Conservation (phyloP, 2,888 invertebrate species). For the Muschampia plurimacula region DNA sequence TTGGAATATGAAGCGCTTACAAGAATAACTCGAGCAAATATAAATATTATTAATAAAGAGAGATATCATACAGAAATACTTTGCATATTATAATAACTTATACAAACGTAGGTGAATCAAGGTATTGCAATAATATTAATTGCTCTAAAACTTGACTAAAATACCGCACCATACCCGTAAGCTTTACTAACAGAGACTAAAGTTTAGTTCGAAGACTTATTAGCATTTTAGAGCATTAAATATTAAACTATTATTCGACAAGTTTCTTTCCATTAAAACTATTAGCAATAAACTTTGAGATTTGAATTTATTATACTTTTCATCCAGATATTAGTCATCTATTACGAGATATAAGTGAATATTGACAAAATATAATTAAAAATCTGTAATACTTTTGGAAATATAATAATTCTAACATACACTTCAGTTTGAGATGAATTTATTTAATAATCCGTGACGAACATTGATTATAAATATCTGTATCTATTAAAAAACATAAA, state of each 20-base stretch:
- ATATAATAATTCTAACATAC: neutral
- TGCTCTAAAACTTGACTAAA: slow-evolving; percentile 21
- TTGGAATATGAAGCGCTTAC: slow-evolving; percentile 11
- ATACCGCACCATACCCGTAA: slow-evolving; percentile 37
- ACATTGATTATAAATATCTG: neutral
- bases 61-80: neutral
- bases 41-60: slow-evolving; percentile 1
- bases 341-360: neutral
- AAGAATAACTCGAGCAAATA: slow-evolving; percentile 1
- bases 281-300: slow-evolving; percentile 16
- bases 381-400: neutral
- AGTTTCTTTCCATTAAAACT: slow-evolving; percentile 3
- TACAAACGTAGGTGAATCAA: slow-evolving; percentile 12
- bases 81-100: slow-evolving; percentile 6
- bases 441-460: neutral
- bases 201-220: slow-evolving; percentile 7
- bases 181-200: slow-evolving; percentile 22
- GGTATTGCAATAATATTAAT: slow-evolving; percentile 16
- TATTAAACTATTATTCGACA: slow-evolving; percentile 6
- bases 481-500: neutral
- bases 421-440: neutral
- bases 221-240: slow-evolving; percentile 15
- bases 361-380: neutral
- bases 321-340: too few species aligned
- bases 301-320: neutral